Base-by-base conservation (phyloP, 2,888 invertebrate species). In the Phymatocera aterrima region DNA sequence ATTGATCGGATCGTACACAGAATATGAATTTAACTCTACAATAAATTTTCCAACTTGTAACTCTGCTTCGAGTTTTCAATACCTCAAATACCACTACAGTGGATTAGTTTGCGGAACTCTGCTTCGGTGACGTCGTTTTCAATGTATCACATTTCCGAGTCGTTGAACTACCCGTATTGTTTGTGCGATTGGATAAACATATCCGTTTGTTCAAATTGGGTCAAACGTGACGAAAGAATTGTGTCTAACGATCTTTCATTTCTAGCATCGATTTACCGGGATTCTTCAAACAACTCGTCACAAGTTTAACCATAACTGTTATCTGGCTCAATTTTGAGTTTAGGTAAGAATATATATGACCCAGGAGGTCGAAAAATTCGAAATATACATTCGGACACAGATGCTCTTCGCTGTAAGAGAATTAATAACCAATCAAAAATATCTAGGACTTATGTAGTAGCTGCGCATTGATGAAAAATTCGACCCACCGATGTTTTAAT, bases 111-210 rank as follows among this genome's bases (percentile, higher is more conserved):
- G 18, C n/a, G 12, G 43, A 72, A 48, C 57, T 48, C n/a, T 72
- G 48, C 48, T 34, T 72, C 34, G 18, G 18, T 24, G 3, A 72
- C 48, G 21, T 51, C 34, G 18, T 18, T 18, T 51, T 18, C 31
- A 18, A 34, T 24, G 46, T 37, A 64, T 10, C 46, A n/a, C 15
- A 24, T 40, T 68, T 68, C 68, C 68, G 21, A 24, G 46, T 68
- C 18, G 31, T 72, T 72, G 12, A 51, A 70, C 48, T 46, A 70
- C 48, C 31, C 15, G 70, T 40, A 70, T 51, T 31, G 46, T 31
- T 31, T 48, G 34, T n/a, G 31, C 15, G 1, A 54, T 6, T 2
- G 15, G 34, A 46, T 46, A 46, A 46, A 15, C 21, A 37, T 3
- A 68, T 24, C 12, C 70, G 18, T 48, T 70, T 70, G 70, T 70